These are phyloP conservation scores for Eriosoma lanigerum DNA, from an alignment of 1,140 invertebrate genomes.

Conservation along the genomic window DNA sequence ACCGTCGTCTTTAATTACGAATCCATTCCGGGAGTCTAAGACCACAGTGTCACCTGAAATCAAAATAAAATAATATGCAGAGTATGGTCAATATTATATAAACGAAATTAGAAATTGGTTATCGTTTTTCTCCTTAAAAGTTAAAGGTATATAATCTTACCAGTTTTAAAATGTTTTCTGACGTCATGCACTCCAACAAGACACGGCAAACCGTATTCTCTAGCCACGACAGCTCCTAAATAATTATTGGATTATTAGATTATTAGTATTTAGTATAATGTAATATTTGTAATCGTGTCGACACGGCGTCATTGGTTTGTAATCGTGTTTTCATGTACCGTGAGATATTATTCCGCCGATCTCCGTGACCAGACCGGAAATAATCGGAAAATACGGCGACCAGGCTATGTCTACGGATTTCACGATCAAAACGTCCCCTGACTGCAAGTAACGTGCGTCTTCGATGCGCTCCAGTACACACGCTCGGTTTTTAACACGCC, in stretches of 20 bases:
- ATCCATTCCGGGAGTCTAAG: conserved; percentile 27
- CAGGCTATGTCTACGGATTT: conserved; percentile 81
- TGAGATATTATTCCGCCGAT: conserved; percentile 83
- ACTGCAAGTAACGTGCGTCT: conserved; percentile 56
- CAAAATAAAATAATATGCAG: neutral
- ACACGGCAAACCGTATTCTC: conserved; percentile 83
- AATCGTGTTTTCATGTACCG: conserved; percentile 61
- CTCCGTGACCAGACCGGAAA: conserved; percentile 80
- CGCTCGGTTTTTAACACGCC: conserved; percentile 65
- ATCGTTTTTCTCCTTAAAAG: neutral
- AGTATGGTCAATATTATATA: neutral
- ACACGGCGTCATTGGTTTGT: neutral
- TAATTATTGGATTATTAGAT: conserved; percentile 53
- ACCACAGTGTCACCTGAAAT: conserved; percentile 35
- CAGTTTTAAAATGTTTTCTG: conserved; percentile 70
- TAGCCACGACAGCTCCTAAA: conserved; percentile 83
- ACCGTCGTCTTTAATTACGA: neutral
- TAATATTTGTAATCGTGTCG: neutral
- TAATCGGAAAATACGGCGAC: conserved; percentile 82
- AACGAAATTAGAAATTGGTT: neutral
- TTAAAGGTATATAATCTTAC: too few relatives aligned
- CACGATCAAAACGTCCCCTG: conserved; percentile 78
- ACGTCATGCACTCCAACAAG: conserved; percentile 73
- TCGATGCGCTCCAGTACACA: conserved; percentile 65
- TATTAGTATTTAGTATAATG: neutral